Base-by-base conservation (phyloP, 2,797 vertebrate genomes). In the Podarcis lilfordi region DNA sequence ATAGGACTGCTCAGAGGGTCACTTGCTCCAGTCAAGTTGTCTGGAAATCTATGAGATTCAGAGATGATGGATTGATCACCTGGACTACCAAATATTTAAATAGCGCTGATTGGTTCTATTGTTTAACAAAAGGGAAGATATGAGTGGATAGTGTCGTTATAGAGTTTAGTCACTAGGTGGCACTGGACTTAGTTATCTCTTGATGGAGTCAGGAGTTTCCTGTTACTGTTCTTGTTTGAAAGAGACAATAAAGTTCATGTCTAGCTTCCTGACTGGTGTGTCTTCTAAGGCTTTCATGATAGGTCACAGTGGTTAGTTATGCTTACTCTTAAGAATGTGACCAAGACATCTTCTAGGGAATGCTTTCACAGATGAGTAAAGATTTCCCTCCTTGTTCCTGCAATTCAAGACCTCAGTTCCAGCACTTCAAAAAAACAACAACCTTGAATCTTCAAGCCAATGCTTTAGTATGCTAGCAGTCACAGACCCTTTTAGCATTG, bases 361-460 rank as follows among this genome's bases (percentile, higher is more conserved):
- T 0, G 0, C n/a, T 86, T 86, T 55, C 40, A 3, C 71, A 93
- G 43, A 3, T n/a, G 64, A 92, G 25, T 35, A 84, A 64, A 84
- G 5, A 4, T 69, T 89, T n/a, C 81, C 11, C 29, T 84, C 43
- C 50, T 69, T 8, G 64, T 0, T 0, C 6, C 29, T 85, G 1
- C 55, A 40, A n/a, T 80, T 59, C 32, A 3, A 0, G 0, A 21
- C 77, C 8, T 23, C 0, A 0, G 32, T 40, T 84, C 27, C 78
- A 80, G n/a, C 25, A 88, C 35, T 23, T 55, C 1, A 77, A 88
- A 21, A 37, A n/a, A 81, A 17, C 55, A 85, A 19, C 13, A 37
- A 84, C 8, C 45, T 80, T 1, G 19, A 0, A 0, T 84, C 45
- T 8, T 19, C 71, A 74, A 29, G 87, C 19, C 81, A 71, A 84